phyloP scores from a whole-genome alignment of 2,113 vertebrate genomes.

The Pterocles burchelli region DNA sequence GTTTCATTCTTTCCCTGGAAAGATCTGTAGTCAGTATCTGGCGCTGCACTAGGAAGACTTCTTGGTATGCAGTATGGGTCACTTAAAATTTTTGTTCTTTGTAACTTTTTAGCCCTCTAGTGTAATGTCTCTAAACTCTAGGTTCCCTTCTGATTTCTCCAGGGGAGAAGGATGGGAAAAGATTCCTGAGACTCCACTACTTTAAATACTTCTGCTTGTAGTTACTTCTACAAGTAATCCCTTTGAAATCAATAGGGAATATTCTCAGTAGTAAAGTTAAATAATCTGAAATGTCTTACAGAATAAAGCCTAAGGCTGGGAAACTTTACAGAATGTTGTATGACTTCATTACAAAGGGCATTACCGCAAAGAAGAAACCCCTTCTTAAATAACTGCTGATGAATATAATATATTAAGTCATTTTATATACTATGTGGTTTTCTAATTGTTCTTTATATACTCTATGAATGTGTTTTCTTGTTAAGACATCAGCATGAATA shows the following conservation, averaged over 20 bases:
- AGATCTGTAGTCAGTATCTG: not conserved
- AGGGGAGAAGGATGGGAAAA: not conserved
- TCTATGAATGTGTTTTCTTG: not conserved
- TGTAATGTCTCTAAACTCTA: not conserved
- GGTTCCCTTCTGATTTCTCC: not conserved
- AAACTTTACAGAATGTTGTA: not conserved
- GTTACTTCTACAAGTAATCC: constrained; percentile 21
- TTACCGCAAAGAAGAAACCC: not conserved
- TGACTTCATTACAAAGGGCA: not conserved
- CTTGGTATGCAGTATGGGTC: not conserved
- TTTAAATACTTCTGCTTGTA: constrained; percentile 10
- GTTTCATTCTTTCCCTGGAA: not conserved
- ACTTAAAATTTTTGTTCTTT: not conserved
- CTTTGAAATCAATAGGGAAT: constrained; percentile 50
- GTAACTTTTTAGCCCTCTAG: not conserved
- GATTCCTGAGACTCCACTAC: not conserved
- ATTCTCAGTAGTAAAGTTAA: not conserved
- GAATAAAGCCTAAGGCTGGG: not conserved
- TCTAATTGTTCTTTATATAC: constrained; percentile 45
- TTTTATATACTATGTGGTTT: not conserved
- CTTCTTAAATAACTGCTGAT: not conserved
- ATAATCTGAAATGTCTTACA: constrained; percentile 7
- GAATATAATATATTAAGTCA: not conserved
- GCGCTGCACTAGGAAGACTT: not conserved
- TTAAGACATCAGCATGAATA: constrained; percentile 11